Base-by-base conservation (phyloP, 2,888 invertebrate genomes). In the Quadriops clusia region DNA sequence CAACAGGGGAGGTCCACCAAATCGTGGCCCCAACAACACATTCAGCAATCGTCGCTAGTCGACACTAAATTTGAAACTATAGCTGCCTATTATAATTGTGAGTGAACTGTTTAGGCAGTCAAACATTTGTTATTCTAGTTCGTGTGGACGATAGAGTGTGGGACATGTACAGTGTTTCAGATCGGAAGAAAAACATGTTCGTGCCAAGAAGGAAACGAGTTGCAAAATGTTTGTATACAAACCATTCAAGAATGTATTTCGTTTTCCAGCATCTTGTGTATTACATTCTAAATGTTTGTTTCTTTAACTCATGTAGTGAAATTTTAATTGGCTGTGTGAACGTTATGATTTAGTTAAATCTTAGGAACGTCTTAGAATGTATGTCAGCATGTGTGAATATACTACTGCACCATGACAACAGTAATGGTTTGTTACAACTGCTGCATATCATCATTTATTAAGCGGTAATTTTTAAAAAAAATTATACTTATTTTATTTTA, bases 1-100 rank as follows among this genome's bases (percentile, higher is more conserved):
- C 33, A 63, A 46, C 38, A 45, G 48, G 39, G 23, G 66, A 58
- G 18, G 68, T 59, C 36, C 70, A 49, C 66, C 73, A 61, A 41
- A 72, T 62, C 49, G 67, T 65, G 36, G 71, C 64, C 49, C 68
- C 64, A 34, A 47, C 40, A 47, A 59, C 47, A 50, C 58, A 47
- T 45, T 57, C 47, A 40, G 58, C 42, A 43, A 58, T 41, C 60
- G 61, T 42, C 47, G 51, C 53, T 47, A 50, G 50, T 43, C 42
- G n/a, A n/a, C n/a, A n/a, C n/a, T n/a, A n/a, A n/a, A n/a, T n/a
- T n/a, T n/a, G n/a, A n/a, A n/a, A n/a, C n/a, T n/a, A n/a, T n/a
- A n/a, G n/a, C n/a, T n/a, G n/a, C n/a, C n/a, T n/a, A n/a, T n/a
- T n/a, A n/a, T n/a, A n/a, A n/a, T n/a, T n/a, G n/a, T n/a, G n/a